A percentile compares a stretch with the other conserved stretches of the same genome.
phyloP scores from a whole-genome alignment of 1,140 invertebrate genomes.

The Acromyrmex echinatior region DNA sequence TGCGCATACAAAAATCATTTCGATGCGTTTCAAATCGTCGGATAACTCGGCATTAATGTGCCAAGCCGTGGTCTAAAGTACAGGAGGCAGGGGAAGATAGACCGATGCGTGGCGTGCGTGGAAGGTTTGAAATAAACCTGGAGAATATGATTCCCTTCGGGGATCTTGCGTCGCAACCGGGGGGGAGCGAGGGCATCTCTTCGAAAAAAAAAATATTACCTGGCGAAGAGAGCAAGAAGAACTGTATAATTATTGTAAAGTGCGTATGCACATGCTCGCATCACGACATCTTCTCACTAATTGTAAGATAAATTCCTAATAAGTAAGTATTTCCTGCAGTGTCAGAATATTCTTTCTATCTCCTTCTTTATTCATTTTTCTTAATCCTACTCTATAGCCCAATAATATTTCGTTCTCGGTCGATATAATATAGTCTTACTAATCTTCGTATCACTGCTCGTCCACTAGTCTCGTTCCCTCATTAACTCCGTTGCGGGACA shows the following conservation, averaged over 20 bases:
- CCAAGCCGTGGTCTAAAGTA: conserved; percentile 65
- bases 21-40: conserved; percentile 80
- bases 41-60: conserved; percentile 81
- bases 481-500: neutral
- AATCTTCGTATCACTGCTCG: conserved; percentile 53
- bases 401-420: neutral
- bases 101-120: neutral
- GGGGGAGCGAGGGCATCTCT: neutral
- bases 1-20: conserved; percentile 76
- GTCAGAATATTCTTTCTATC: neutral
- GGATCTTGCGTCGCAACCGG: conserved; percentile 29
- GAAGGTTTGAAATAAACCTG: conserved; percentile 62
- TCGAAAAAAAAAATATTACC: conserved; percentile 39
- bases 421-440: conserved; percentile 45
- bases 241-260: conserved; percentile 75
- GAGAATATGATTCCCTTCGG: conserved; percentile 60
- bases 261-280: conserved; percentile 61
- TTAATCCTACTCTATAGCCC: conserved; percentile 47
- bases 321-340: conserved; percentile 64
- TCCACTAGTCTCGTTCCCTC: no score
- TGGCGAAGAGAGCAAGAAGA: conserved; percentile 29
- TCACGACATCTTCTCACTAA: conserved; percentile 28
- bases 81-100: conserved; percentile 42
- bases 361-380: conserved; percentile 12
- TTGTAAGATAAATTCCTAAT: conserved; percentile 65